Evolutionary conservation across 2,113 vertebrate genomes (phyloP).

Genomic region (Aplodontia rufa): DNA sequence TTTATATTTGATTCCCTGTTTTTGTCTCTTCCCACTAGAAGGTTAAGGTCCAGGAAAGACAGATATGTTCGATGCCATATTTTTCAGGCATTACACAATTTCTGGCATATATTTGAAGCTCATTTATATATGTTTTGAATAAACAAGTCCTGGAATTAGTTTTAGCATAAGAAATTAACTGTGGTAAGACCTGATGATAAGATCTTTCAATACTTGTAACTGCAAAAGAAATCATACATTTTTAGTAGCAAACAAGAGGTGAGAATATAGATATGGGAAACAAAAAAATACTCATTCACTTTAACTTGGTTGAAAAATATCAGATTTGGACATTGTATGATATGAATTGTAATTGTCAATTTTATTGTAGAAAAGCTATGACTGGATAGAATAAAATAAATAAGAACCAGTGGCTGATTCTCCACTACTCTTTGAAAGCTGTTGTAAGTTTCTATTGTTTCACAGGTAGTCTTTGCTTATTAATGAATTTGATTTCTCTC

Average conservation of each 20-base stretch:
- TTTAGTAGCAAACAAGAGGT: background rate
- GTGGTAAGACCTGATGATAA: background rate
- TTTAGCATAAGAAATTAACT: background rate
- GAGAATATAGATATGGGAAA: background rate
- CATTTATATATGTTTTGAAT: background rate
- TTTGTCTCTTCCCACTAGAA: background rate
- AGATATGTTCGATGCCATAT: background rate
- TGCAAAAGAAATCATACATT: background rate
- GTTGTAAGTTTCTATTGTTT: background rate
- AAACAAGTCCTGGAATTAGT: background rate
- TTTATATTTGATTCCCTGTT: background rate
- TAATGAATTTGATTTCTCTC: constrained; percentile 52
- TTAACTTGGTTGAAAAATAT: background rate
- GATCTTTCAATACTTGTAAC: background rate
- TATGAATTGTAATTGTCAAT: background rate
- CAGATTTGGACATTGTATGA: background rate
- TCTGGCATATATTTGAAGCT: background rate
- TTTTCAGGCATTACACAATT: background rate
- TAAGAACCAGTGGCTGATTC: background rate
- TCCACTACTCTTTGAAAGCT: background rate
- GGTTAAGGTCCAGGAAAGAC: background rate
- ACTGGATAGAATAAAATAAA: background rate
- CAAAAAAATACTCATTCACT: background rate
- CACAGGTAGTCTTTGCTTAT: constrained; percentile 39
- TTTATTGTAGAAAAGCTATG: background rate